Conservation (phyloP, 1,140 invertebrate genomes). For the Trichoplusia ni region DNA sequence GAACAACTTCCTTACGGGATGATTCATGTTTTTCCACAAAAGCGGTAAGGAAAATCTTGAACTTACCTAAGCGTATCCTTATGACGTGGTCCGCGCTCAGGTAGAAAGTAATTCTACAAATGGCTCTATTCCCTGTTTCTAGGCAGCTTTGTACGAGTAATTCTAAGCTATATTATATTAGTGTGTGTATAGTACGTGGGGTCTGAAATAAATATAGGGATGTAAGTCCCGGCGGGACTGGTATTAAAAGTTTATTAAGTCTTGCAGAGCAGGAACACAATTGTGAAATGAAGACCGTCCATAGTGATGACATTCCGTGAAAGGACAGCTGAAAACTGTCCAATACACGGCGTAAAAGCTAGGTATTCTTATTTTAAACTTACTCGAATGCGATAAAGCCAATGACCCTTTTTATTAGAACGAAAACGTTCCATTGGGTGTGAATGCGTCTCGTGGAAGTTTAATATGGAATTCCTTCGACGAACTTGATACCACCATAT, state of each 20-base stretch:
- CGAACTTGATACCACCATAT: slow-evolving; percentile 35
- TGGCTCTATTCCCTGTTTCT: too few species aligned
- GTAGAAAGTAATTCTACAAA: too few species aligned
- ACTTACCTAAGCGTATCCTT: too few species aligned
- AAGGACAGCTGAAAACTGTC: slow-evolving; percentile 1
- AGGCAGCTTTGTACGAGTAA: too few species aligned
- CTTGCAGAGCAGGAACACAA: not conserved
- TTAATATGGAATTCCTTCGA: slow-evolving; percentile 45
- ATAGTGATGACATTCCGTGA: not conserved
- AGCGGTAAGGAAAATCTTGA: too few species aligned
- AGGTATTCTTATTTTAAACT: slow-evolving; percentile 8
- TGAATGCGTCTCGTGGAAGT: slow-evolving; percentile 39
- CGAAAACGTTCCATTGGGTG: slow-evolving; percentile 12
- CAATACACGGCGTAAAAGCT: not conserved
- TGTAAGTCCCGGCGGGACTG: not conserved
- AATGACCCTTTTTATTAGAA: not conserved
- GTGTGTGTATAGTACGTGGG: too few species aligned
- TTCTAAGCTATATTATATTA: too few species aligned
- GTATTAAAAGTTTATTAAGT: slow-evolving; percentile 12
- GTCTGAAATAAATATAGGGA: too few species aligned
- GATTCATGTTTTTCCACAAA: too few species aligned
- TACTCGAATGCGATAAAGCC: slow-evolving; percentile 12
- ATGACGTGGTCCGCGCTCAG: too few species aligned
- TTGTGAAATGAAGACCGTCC: slow-evolving; percentile 9
- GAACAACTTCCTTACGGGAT: too few species aligned